Percentiles rank a stretch among this genome's conserved stretches.
Conservation (phyloP, 2,888 invertebrate genomes). For the Frankliniella intonsa region DNA sequence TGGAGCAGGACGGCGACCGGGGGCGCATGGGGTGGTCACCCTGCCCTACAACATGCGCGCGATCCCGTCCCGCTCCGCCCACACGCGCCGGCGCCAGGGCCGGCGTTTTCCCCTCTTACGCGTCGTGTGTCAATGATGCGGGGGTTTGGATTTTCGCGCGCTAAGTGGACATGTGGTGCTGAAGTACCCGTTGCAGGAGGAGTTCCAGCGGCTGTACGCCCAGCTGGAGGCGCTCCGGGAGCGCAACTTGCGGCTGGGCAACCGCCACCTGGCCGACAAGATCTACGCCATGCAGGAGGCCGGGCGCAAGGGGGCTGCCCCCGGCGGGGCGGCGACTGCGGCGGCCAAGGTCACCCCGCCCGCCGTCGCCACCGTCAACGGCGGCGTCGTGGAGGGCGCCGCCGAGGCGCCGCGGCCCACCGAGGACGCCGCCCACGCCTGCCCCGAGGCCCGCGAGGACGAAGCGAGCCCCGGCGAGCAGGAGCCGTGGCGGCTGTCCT, state of each 20-base stretch:
- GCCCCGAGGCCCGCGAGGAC: not conserved
- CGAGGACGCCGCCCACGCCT: not conserved
- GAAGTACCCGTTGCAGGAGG: slow-evolving; percentile 57
- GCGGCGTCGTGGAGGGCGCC: not conserved
- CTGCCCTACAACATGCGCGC: too few species aligned
- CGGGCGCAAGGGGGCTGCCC: slow-evolving; percentile 46
- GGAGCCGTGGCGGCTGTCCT: too few species aligned
- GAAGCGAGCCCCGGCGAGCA: too few species aligned
- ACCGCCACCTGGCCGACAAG: slow-evolving; percentile 68
- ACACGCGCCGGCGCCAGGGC: too few species aligned
- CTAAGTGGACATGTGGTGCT: not conserved
- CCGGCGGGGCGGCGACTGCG: not conserved
- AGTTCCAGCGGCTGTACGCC: slow-evolving; percentile 72
- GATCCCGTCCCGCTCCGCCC: too few species aligned
- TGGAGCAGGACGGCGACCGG: too few species aligned
- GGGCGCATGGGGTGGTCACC: too few species aligned
- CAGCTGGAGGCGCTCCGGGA: slow-evolving; percentile 77
- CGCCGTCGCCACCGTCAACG: not conserved
- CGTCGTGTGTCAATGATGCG: too few species aligned
- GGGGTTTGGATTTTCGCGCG: not conserved
- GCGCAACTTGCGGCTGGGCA: slow-evolving; percentile 67
- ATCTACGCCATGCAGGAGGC: slow-evolving; percentile 80
- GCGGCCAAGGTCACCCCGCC: not conserved
- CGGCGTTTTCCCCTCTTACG: too few species aligned
- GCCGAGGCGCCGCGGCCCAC: not conserved